Evolutionary conservation across 2,797 vertebrate genomes (phyloP).

Genomic region (Anguilla marmorata): DNA sequence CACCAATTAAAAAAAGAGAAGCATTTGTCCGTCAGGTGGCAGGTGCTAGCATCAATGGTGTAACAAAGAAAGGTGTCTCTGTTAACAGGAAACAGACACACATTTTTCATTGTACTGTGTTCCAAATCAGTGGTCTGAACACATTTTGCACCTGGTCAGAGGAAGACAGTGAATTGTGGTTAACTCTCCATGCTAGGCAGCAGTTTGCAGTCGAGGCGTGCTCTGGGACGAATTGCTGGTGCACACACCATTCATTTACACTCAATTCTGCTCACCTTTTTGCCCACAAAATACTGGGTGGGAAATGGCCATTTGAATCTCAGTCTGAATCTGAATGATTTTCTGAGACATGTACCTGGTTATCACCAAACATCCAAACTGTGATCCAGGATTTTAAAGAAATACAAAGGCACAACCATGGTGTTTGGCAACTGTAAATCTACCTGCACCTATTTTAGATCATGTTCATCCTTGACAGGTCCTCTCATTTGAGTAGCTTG

Average conservation of each 20-base stretch:
- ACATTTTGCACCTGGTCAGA: not conserved
- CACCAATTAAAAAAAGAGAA: conserved; percentile 9
- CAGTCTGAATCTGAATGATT: not conserved
- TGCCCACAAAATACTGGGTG: not conserved
- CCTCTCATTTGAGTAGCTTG: no score
- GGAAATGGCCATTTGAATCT: not conserved
- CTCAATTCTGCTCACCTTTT: not conserved
- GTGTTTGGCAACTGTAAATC: no score
- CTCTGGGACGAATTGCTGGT: not conserved
- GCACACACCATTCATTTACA: conserved; percentile 11
- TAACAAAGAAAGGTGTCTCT: not conserved
- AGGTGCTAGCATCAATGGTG: not conserved
- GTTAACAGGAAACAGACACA: not conserved
- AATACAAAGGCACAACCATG: no score
- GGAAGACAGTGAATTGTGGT: not conserved
- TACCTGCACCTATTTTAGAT: no score
- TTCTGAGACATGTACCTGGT: not conserved
- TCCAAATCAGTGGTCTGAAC: not conserved
- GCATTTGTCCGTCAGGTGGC: not conserved
- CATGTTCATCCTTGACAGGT: no score
- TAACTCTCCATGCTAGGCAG: not conserved
- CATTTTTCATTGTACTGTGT: not conserved
- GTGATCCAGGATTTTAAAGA: not conserved
- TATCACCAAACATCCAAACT: not conserved
- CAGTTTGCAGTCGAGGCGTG: not conserved